Conservation (phyloP, 2,797 vertebrate species). For the Leuciscus waleckii region DNA sequence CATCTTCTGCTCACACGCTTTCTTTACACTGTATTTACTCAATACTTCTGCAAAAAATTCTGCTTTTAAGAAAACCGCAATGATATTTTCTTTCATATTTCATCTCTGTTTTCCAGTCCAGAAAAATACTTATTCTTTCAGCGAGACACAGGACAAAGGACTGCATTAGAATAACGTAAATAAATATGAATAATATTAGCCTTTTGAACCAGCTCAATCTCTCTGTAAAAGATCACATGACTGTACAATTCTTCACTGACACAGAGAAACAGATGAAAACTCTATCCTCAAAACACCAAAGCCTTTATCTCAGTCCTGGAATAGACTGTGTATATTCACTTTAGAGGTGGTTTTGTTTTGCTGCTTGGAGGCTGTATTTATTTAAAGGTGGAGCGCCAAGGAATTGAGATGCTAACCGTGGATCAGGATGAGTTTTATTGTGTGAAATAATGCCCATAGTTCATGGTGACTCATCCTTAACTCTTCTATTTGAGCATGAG, state of each 20-base stretch:
- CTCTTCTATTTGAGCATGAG: background rate
- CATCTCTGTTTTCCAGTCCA: background rate
- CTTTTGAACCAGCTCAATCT: slow-evolving; percentile 1
- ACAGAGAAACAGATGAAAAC: slow-evolving; percentile 5
- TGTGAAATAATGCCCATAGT: slow-evolving; percentile 18
- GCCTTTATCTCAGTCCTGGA: slow-evolving; percentile 1
- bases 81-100: background rate
- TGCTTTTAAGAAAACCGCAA: background rate
- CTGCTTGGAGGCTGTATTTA: background rate
- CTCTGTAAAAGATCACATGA: slow-evolving; percentile 11
- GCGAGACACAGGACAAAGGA: background rate
- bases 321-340: background rate
- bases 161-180: slow-evolving; percentile 18
- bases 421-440: slow-evolving; percentile 10
- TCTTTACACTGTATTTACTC: background rate
- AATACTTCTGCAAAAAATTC: background rate
- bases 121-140: background rate
- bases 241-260: slow-evolving; percentile 7
- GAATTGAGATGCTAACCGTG: background rate
- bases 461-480: slow-evolving; percentile 13
- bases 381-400: background rate
- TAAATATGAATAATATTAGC: slow-evolving; percentile 20
- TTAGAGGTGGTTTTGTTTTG: background rate
- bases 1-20: background rate
- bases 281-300: background rate